Conservation (phyloP, 2,797 vertebrate species). For the Astyanax mexicanus region DNA sequence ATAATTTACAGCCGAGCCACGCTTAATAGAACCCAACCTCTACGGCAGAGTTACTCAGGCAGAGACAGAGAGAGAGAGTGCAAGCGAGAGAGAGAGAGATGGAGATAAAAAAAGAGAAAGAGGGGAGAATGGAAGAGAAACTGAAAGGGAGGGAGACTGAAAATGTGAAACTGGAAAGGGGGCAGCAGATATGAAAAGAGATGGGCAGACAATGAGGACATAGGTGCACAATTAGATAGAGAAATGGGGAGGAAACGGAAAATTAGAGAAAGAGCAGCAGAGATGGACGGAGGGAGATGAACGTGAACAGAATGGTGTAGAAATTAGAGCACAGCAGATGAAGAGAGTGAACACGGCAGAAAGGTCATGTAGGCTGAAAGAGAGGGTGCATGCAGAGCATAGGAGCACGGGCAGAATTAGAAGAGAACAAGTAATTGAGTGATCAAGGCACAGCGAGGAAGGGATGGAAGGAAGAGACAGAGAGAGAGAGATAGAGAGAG, state of each 20-base stretch:
- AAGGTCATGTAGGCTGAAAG: slow-evolving; percentile 13
- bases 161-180: slow-evolving; percentile 17
- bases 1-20: slow-evolving; percentile 57
- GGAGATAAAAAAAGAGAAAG: slow-evolving; percentile 2
- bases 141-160: slow-evolving; percentile 13
- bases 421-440: slow-evolving; percentile 20
- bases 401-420: slow-evolving; percentile 26
- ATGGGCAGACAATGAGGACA: not conserved
- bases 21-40: slow-evolving; percentile 60
- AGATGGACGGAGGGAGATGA: too few species aligned
- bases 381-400: not conserved
- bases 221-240: not conserved
- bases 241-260: not conserved
- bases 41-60: slow-evolving; percentile 52
- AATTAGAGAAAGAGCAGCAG: slow-evolving; percentile 18
- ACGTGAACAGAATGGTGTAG: not conserved
- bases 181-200: not conserved
- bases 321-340: slow-evolving; percentile 2
- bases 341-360: slow-evolving; percentile 13
- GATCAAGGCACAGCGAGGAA: slow-evolving; percentile 17
- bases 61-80: slow-evolving; percentile 11
- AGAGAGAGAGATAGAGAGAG: slow-evolving; percentile 18
- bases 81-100: slow-evolving; percentile 16
- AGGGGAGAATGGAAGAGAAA: slow-evolving; percentile 4
- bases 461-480: not conserved